phyloP scores from a whole-genome alignment of 2,113 vertebrate species.

The Rattus norvegicus region DNA sequence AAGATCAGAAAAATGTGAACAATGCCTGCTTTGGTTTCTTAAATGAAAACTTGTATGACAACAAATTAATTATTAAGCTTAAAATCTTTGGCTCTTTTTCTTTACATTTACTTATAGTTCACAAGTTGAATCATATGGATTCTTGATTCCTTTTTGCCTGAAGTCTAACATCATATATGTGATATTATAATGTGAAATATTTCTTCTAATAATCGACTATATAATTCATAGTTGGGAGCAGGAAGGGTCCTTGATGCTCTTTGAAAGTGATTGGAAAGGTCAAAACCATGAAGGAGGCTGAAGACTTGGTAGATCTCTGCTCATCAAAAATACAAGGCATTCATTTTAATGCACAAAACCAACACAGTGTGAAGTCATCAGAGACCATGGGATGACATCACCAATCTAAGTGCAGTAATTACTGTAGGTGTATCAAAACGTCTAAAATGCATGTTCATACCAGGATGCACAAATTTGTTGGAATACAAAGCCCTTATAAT shows the following conservation, averaged over 20 bases:
- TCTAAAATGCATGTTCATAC: background rate
- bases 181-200: background rate
- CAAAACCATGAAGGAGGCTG: background rate
- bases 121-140: background rate
- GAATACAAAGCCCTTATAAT: slow-evolving; percentile 1
- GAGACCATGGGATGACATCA: slow-evolving; percentile 15
- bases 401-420: slow-evolving; percentile 63
- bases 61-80: background rate
- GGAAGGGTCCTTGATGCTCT: background rate
- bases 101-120: background rate
- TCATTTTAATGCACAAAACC: slow-evolving; percentile 59
- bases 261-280: slow-evolving; percentile 60
- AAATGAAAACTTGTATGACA: background rate
- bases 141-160: background rate
- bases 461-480: background rate
- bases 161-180: background rate
- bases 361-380: background rate
- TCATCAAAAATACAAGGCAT: slow-evolving; percentile 67
- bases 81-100: background rate
- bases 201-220: background rate
- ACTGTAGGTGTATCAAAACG: background rate
- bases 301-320: slow-evolving; percentile 64
- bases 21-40: background rate
- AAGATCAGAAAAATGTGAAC: background rate
- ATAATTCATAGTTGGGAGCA: background rate